These are phyloP conservation scores for Sitobion miscanthi DNA, from an alignment of 1,140 invertebrate species.

Conservation along the genomic window DNA sequence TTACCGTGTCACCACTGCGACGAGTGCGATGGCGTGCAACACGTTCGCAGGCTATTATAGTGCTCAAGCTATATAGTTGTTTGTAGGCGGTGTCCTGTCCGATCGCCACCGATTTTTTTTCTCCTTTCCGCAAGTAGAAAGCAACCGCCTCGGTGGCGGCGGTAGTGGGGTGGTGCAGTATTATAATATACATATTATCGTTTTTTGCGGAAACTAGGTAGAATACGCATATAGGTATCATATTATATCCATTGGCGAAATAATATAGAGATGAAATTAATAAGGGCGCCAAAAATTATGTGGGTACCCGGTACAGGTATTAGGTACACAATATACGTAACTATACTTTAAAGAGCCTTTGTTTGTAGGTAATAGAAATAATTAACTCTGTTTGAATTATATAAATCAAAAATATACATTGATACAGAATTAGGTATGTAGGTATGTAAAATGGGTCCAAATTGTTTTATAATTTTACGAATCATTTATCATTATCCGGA, in stretches of 20 bases:
- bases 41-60: not conserved
- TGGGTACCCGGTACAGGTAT: not conserved
- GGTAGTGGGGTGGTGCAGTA: not conserved
- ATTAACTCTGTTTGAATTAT: too few relatives aligned
- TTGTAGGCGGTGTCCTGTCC: not conserved
- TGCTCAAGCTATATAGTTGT: not conserved
- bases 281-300: not conserved
- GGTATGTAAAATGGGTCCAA: not conserved
- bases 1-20: conserved; percentile 16
- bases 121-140: not conserved
- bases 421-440: not conserved
- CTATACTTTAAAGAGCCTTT: too few relatives aligned
- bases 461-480: not conserved
- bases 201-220: not conserved
- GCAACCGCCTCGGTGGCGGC: not conserved
- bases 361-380: too few relatives aligned
- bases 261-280: not conserved
- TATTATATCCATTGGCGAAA: too few relatives aligned
- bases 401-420: not conserved
- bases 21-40: not conserved
- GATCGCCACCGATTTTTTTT: not conserved
- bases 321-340: not conserved
- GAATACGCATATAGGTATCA: too few relatives aligned
- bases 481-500: not conserved
- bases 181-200: not conserved